A percentile compares a stretch with the other conserved stretches of the same genome.
Evolutionary conservation across 2,888 invertebrate genomes (phyloP).

Genomic region (Synergus itoensis): DNA sequence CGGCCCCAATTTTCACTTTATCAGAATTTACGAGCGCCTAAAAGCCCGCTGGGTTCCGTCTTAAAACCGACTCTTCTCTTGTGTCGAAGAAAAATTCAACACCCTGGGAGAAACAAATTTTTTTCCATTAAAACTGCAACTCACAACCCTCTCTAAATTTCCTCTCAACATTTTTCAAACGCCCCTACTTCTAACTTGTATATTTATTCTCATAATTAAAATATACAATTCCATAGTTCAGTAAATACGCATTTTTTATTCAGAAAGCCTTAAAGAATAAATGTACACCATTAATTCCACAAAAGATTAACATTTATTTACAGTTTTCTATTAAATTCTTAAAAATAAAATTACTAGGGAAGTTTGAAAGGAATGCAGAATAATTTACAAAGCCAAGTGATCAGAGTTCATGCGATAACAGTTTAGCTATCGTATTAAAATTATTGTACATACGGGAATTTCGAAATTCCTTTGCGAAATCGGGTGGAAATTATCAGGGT

Average conservation of each 20-base stretch:
- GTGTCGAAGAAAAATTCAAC: constrained; percentile 28
- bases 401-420: not conserved
- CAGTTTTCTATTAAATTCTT: not conserved
- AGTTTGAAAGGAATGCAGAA: not conserved
- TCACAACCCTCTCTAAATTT: not conserved
- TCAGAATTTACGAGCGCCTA: constrained; percentile 73
- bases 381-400: not conserved
- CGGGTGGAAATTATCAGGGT: constrained; percentile 31
- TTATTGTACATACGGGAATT: constrained; percentile 17
- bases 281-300: too few species aligned
- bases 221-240: too few species aligned
- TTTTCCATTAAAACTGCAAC: constrained; percentile 7
- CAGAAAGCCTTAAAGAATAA: too few species aligned
- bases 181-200: not conserved
- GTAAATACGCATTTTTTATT: too few species aligned
- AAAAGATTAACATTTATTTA: too few species aligned
- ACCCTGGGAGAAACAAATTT: constrained; percentile 24
- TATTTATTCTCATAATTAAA: too few species aligned
- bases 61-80: constrained; percentile 46
- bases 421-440: not conserved
- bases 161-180: not conserved
- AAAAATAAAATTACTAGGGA: not conserved
- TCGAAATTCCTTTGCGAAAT: constrained; percentile 39
- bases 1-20: constrained; percentile 73
- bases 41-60: constrained; percentile 66